Percentiles rank a stretch among this genome's conserved stretches.
Evolutionary conservation across 2,113 vertebrate species (phyloP).

Genomic region (Pavo muticus): DNA sequence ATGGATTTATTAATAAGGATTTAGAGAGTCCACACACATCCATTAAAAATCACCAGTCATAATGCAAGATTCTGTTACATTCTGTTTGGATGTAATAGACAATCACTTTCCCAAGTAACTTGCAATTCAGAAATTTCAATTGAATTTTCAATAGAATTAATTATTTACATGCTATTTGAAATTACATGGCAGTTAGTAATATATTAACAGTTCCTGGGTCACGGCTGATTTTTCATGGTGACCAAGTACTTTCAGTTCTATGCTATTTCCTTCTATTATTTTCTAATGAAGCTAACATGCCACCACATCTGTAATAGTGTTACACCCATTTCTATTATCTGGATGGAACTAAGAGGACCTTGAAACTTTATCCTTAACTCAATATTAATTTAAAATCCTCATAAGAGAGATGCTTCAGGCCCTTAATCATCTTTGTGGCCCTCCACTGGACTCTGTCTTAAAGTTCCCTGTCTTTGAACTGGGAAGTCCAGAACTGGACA

Average conservation of each 20-base stretch:
- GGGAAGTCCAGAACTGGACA: too few relatives aligned
- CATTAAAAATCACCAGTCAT: background rate
- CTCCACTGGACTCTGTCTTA: too few relatives aligned
- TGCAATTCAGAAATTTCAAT: conserved; percentile 11
- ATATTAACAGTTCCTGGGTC: background rate
- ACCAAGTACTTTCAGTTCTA: background rate
- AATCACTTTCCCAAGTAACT: background rate
- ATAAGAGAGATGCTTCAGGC: background rate
- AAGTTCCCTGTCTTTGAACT: too few relatives aligned
- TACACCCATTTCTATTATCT: background rate
- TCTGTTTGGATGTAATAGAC: background rate
- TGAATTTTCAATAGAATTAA: conserved; percentile 15
- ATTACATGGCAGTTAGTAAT: background rate
- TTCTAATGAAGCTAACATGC: background rate
- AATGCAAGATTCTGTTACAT: background rate
- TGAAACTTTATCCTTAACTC: background rate
- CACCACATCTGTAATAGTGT: background rate
- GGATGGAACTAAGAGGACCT: background rate
- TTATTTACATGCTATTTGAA: conserved; percentile 40
- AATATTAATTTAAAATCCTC: background rate
- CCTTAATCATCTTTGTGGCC: background rate
- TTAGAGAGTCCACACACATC: background rate
- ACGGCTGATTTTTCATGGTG: background rate
- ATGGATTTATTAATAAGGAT: background rate
- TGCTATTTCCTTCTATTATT: background rate